Evolutionary conservation across 2,113 vertebrate genomes (phyloP).

Genomic region (Mobula birostris): DNA sequence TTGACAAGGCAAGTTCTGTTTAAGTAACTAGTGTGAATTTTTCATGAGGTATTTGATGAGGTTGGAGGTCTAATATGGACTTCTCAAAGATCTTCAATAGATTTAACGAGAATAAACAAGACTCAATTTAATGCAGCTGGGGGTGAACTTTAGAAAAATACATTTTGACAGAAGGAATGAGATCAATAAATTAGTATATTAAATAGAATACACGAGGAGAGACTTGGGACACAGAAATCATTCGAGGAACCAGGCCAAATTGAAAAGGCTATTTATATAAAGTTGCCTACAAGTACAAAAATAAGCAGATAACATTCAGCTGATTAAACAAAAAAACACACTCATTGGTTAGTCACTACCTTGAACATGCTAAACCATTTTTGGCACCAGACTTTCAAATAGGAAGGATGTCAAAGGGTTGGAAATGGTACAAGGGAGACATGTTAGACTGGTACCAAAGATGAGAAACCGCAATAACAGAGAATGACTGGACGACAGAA

Average conservation of each 20-base stretch:
- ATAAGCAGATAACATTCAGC: neutral
- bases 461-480: neutral
- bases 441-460: neutral
- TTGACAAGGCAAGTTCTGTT: no score
- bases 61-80: no score
- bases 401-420: neutral
- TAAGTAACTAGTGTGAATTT: no score
- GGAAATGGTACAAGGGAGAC: neutral
- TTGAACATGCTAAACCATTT: neutral
- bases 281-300: neutral
- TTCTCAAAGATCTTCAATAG: no score
- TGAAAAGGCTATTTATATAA: neutral
- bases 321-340: neutral
- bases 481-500: neutral
- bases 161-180: neutral
- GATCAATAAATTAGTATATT: neutral
- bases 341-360: neutral
- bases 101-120: no score
- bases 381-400: neutral
- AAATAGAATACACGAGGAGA: neutral
- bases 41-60: no score
- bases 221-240: neutral
- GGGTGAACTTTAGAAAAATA: neutral
- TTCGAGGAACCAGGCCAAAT: neutral
- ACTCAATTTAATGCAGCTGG: neutral